Evolutionary conservation across 2,113 vertebrate genomes (phyloP), one percentile per base, ranked within the genome.

Genomic region (Peromyscus maniculatus): DNA sequence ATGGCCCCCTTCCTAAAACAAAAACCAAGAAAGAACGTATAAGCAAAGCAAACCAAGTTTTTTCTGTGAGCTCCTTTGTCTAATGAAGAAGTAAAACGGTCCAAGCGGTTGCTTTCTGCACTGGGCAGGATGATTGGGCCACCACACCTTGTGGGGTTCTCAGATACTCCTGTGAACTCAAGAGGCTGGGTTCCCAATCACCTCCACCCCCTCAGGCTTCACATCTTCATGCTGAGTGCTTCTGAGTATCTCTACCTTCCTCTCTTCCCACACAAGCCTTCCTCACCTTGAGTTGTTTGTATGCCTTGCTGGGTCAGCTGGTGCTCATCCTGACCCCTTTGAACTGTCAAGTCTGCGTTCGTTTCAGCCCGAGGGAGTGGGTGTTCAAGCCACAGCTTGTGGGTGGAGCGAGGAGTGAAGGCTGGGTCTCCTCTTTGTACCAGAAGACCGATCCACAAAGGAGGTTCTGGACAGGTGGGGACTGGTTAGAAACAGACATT

Each of bases 241-340:
- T n/a, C 93, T 90, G 52, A 64, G 24, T 2, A 2, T n/a, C 22
- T 82, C 33, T 0, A 1, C 43, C 12, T 24, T 16, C 49, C 5
- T 74, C 12, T 83, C 52, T 43, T 55, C 13, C 49, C 69, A 43
- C 36, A 5, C 33, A 75, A 6, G 3, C 33, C 62, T 36, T 67
- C 5, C 7, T 36, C 36, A 5, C 26, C 46, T 11, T 2, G 1
- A 5, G 28, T 1, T 12, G 79, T 64, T 33, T 1, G n/a, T 46
- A 8, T 64, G 31, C 43, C 39, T 6, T 83, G 57, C 22, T 26
- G 2, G 26, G n/a, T 43, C n/a, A 1, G 46, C 24, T 46, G 4
- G 0, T 78, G 39, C 26, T 52, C 3, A 16, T 11, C 67, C 67
- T 3, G 1, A 33, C 6, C 21, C 52, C 52, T 67, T 33, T 31